These are phyloP conservation scores for Megalops atlanticus DNA, from an alignment of 2,113 vertebrate species.

Conservation along the genomic window DNA sequence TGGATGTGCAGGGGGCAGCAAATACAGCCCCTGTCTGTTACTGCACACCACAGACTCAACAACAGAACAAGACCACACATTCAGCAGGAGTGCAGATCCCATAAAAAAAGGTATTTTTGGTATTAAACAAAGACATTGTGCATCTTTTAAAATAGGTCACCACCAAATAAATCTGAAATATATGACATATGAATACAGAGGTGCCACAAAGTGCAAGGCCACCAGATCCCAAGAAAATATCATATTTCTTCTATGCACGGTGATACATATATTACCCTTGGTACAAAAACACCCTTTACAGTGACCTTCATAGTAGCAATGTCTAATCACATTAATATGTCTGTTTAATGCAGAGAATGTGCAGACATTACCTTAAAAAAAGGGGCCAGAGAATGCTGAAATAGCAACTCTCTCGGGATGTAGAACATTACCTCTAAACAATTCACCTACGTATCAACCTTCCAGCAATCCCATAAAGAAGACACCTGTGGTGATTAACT, in stretches of 20 bases:
- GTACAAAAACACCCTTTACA: not conserved
- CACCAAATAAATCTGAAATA: not conserved
- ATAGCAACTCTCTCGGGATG: constrained; percentile 1
- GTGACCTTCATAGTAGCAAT: not conserved
- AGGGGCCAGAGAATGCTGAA: not conserved
- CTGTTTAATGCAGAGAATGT: not conserved
- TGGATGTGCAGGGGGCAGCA: not conserved
- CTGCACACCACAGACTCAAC: not conserved
- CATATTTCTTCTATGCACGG: not conserved
- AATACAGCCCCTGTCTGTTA: not conserved
- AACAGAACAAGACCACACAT: no score
- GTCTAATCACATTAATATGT: not conserved
- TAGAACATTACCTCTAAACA: constrained; percentile 17
- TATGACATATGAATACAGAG: not conserved
- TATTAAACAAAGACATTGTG: not conserved
- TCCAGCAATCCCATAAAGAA: not conserved
- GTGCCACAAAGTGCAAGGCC: not conserved
- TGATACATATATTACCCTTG: not conserved
- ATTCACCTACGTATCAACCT: constrained; percentile 12
- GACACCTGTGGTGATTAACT: constrained; percentile 23
- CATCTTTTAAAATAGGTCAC: not conserved
- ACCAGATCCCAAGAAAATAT: not conserved
- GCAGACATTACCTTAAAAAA: not conserved
- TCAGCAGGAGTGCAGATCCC: not conserved
- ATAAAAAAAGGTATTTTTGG: not conserved